phyloP scores from a whole-genome alignment of 2,888 invertebrate genomes.

The Pseudeuparius sepicola region DNA sequence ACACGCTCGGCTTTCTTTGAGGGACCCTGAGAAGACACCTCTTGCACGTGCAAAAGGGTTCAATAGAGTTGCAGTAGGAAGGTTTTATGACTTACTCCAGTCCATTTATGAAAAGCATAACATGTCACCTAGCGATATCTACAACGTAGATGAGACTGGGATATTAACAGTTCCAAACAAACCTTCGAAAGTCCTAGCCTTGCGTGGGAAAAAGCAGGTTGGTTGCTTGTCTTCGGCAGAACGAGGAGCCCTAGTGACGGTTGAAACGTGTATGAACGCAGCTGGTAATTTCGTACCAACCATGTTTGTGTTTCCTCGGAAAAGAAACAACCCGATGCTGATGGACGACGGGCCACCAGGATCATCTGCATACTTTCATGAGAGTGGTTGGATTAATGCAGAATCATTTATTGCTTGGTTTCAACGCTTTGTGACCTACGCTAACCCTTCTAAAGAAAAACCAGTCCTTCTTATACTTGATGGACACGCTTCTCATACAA shows the following conservation, averaged over 20 bases:
- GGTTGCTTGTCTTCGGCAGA: slow-evolving; percentile 19
- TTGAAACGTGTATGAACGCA: slow-evolving; percentile 15
- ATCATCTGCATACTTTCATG: slow-evolving; percentile 12
- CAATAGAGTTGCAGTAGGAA: slow-evolving; percentile 12
- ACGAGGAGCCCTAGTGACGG: slow-evolving; percentile 23
- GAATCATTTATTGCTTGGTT: slow-evolving; percentile 17
- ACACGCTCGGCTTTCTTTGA: slow-evolving; percentile 37
- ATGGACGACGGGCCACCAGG: slow-evolving; percentile 22
- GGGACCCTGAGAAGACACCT: slow-evolving; percentile 29
- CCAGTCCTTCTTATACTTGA: slow-evolving; percentile 15
- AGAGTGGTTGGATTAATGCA: slow-evolving; percentile 12
- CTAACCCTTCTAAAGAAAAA: slow-evolving; percentile 9
- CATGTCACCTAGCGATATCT: slow-evolving; percentile 17
- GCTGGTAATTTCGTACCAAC: slow-evolving; percentile 13
- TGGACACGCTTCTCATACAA: slow-evolving; percentile 15
- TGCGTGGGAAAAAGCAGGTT: slow-evolving; percentile 18
- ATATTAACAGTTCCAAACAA: slow-evolving; percentile 27
- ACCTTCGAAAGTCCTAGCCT: slow-evolving; percentile 21
- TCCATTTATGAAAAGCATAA: slow-evolving; percentile 8
- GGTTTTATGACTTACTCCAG: slow-evolving; percentile 11
- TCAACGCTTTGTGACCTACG: slow-evolving; percentile 12
- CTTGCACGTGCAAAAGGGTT: not conserved
- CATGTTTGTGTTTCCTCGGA: slow-evolving; percentile 10
- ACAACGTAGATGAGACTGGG: slow-evolving; percentile 30
- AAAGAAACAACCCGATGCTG: slow-evolving; percentile 19